Evolutionary conservation across 2,888 invertebrate genomes (phyloP).

Genomic region (Opisthograptis luteolata): DNA sequence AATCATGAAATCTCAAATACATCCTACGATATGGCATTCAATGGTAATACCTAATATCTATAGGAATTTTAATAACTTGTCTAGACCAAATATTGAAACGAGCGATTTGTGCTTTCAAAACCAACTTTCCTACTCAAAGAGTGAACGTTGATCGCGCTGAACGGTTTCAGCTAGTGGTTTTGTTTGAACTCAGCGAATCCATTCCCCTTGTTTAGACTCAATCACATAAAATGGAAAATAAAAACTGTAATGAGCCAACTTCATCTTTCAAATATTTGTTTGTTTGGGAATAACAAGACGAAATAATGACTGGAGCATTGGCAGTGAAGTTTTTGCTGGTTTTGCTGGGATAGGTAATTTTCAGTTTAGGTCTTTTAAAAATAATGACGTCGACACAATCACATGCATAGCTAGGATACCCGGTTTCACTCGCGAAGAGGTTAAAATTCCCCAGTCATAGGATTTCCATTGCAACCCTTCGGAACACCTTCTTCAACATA

Average conservation of each 20-base stretch:
- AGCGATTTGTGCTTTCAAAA: slow-evolving; percentile 67
- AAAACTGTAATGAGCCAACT: slow-evolving; percentile 75
- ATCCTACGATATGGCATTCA: no score
- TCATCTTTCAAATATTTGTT: slow-evolving; percentile 72
- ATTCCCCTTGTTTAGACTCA: slow-evolving; percentile 74
- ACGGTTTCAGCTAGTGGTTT: slow-evolving; percentile 67
- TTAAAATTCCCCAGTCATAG: no score
- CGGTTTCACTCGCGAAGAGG: no score
- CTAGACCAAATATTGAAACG: slow-evolving; percentile 71
- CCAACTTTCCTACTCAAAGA: slow-evolving; percentile 68
- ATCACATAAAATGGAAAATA: slow-evolving; percentile 77
- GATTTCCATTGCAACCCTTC: no score
- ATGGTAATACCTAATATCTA: slow-evolving; percentile 45
- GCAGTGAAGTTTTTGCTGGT: slow-evolving; percentile 1
- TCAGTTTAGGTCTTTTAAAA: no score
- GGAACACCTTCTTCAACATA: no score
- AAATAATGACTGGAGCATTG: slow-evolving; percentile 35
- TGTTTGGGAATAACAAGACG: slow-evolving; percentile 51
- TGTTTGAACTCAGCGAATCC: slow-evolving; percentile 57
- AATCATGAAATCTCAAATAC: no score
- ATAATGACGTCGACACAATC: no score
- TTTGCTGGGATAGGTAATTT: not conserved
- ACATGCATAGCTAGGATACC: no score
- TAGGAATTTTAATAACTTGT: slow-evolving; percentile 77
- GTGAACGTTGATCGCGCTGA: slow-evolving; percentile 62